Base-by-base conservation (phyloP, 1,140 invertebrate species). In the Zaprionus ornatus region DNA sequence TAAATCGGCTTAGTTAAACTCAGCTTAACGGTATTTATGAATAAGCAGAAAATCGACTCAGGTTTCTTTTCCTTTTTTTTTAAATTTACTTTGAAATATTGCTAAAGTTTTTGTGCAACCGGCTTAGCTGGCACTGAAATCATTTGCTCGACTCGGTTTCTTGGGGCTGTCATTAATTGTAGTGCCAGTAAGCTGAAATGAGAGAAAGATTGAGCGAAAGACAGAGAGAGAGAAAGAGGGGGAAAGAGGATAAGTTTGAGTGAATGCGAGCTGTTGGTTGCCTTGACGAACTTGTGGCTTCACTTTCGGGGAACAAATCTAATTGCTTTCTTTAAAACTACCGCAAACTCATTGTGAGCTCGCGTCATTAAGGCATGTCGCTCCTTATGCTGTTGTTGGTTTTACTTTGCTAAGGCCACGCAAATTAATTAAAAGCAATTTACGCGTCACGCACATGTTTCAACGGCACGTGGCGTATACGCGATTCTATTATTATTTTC, bases 361-460 rank as follows among this genome's bases (percentile, higher is more conserved):
- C 27, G 54, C 42, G 21, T 27, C 60, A 50, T 37, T 19, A 17
- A 27, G 23, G 37, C 52, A 29, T 17, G 35, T 27, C 21, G 12
- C 52, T 50, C 50, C 37, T 35, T 23, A 37, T 45, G n/a, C 5
- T 3, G 19, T n/a, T 37, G 54, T 64, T 52, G 55, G 57, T 42
- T 70, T 64, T 80, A 77, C 80, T 73, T 80, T 21, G 19, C 40
- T 77, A 78, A 88, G 83, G 83, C 69, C 80, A 79, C 79, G 50
- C 63, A 88, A 88, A 84, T 87, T 87, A 88, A 87, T 88, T 87
- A 88, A 87, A 78, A 72, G 82, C 71, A 88, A 88, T 88, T 88
- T 74, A 69, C 74, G 67, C 75, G 74, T 81, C 68, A 73, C 66
- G 80, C 80, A 80, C 82, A 81, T 67, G 79, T 74, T 72, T 62